Evolutionary conservation across 2,797 vertebrate genomes (phyloP).

Genomic region (Threskiornis aethiopicus): DNA sequence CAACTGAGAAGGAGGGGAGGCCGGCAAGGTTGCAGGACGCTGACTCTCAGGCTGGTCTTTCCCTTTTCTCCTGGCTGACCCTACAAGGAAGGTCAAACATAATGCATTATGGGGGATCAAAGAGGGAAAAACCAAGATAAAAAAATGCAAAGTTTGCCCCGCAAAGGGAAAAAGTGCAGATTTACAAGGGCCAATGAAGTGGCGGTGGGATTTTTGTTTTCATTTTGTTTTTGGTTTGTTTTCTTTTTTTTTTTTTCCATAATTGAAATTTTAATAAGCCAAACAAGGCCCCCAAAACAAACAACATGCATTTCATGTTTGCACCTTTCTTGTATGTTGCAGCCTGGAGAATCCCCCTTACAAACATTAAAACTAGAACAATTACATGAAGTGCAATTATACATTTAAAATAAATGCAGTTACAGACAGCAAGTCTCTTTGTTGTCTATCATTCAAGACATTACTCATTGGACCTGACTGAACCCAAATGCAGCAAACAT

Average conservation of each 20-base stretch:
- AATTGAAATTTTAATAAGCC: slow-evolving; percentile 78
- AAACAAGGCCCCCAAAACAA: slow-evolving; percentile 90
- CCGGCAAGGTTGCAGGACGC: slow-evolving; percentile 87
- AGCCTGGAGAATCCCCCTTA: slow-evolving; percentile 90
- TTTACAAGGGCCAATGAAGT: slow-evolving; percentile 80
- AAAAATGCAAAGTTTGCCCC: slow-evolving; percentile 86
- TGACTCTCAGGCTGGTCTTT: slow-evolving; percentile 93
- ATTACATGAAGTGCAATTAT: slow-evolving; percentile 73
- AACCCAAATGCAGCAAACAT: slow-evolving; percentile 79
- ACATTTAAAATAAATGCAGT: slow-evolving; percentile 65
- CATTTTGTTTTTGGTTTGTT: slow-evolving; percentile 59
- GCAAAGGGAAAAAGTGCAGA: slow-evolving; percentile 80
- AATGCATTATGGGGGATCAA: slow-evolving; percentile 99
- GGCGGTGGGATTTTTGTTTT: slow-evolving; percentile 72
- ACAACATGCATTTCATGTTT: slow-evolving; percentile 99
- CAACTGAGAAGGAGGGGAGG: slow-evolving; percentile 89
- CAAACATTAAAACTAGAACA: slow-evolving; percentile 74
- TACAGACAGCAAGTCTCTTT: slow-evolving; percentile 63
- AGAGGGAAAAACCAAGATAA: slow-evolving; percentile 89
- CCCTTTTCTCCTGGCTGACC: slow-evolving; percentile 98
- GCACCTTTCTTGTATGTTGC: slow-evolving; percentile 98
- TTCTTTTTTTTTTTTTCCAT: slow-evolving; percentile 20
- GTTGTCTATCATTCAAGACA: slow-evolving; percentile 44
- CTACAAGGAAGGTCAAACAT: slow-evolving; percentile 99
- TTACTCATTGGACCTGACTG: slow-evolving; percentile 66